A percentile compares a stretch with the other conserved stretches of the same genome.
Evolutionary conservation across 2,797 vertebrate genomes (phyloP).

Genomic region (Eospalax fontanierii): DNA sequence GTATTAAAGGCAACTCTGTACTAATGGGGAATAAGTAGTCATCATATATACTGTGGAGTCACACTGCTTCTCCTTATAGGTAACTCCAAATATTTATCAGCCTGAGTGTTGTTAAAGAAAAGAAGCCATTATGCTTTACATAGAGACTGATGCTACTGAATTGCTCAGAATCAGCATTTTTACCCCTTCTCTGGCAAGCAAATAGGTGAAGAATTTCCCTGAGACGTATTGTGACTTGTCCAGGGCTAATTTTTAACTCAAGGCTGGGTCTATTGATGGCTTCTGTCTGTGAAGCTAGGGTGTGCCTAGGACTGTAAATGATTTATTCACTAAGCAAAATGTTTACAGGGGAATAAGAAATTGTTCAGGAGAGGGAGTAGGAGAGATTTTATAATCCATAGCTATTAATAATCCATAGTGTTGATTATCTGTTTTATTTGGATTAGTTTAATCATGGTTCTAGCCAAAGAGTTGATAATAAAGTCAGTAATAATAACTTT

Average conservation of each 20-base stretch:
- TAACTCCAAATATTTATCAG: conserved; percentile 13
- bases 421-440: background rate
- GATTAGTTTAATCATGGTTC: background rate
- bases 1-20: background rate
- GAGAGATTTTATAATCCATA: background rate
- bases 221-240: background rate
- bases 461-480: conserved; percentile 2
- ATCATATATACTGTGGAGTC: background rate
- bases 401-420: background rate
- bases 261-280: background rate
- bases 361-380: background rate
- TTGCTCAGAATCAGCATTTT: conserved; percentile 3
- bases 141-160: background rate
- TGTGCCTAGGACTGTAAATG: conserved; percentile 13
- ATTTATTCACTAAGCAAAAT: conserved; percentile 17
- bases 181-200: background rate
- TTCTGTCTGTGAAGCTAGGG: background rate
- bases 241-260: conserved; percentile 56
- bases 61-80: background rate
- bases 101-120: background rate
- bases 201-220: conserved; percentile 29
- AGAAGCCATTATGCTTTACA: background rate
- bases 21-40: background rate
- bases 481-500: background rate
- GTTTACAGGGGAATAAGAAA: conserved; percentile 32